Evolutionary conservation across 2,113 vertebrate species (phyloP).

Genomic region (Strigops habroptila): DNA sequence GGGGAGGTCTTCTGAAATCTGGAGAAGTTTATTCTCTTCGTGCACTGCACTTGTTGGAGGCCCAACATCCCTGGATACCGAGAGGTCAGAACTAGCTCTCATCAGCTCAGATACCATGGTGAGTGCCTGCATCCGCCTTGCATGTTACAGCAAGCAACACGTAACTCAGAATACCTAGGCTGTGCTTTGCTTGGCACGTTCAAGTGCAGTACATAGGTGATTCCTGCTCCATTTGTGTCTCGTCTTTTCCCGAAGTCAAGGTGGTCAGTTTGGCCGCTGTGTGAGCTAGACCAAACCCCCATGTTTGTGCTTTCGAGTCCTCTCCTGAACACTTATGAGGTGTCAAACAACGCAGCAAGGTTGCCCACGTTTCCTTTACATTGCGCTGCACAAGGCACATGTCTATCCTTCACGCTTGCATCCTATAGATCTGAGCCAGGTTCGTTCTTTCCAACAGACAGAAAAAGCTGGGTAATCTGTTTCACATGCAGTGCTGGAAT

Average conservation of each 20-base stretch:
- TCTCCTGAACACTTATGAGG: background rate
- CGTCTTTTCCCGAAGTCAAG: background rate
- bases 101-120: background rate
- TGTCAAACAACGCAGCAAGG: background rate
- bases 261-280: background rate
- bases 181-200: background rate
- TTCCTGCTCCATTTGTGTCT: background rate
- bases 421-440: background rate
- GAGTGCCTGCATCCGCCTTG: background rate
- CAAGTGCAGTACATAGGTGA: accelerated
- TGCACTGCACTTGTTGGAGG: background rate
- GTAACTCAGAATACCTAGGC: background rate
- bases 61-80: background rate
- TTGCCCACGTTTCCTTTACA: accelerated
- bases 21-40: background rate
- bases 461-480: background rate
- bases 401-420: background rate
- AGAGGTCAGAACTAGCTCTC: background rate
- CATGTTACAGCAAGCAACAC: background rate
- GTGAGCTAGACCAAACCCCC: background rate
- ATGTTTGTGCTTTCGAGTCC: background rate
- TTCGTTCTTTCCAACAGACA: background rate
- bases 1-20: background rate
- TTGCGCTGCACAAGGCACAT: background rate
- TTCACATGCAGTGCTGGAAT: background rate